Evolutionary conservation across 2,113 vertebrate species (phyloP), one percentile per base, ranked within the genome.

Genomic region (Pygoscelis antarcticus): DNA sequence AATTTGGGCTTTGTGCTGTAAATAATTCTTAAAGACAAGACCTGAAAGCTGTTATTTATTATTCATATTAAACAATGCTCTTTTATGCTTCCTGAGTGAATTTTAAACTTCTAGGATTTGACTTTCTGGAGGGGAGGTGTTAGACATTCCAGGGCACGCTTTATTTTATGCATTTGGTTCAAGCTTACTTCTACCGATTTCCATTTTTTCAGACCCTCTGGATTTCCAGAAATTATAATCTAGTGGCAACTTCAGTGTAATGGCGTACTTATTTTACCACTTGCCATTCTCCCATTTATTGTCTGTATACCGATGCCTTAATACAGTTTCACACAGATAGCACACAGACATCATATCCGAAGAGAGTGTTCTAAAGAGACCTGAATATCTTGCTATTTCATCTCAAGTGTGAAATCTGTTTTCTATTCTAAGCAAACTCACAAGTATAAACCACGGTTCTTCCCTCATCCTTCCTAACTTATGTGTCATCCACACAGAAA

Each of bases 381-480:
- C 12, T 0, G 0, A 30, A 34, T 61, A 75, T 68, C 64, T 92
- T 58, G 46, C 32, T 44, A 1, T 83, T 89, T 29, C 79, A 70
- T 64, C 87, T 74, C 71, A n/a, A 46, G 32, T 65, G 83, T 69
- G 89, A 97, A 92, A 94, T 92, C 44, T 71, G 42, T 9, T 75
- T 93, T 83, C 68, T 87, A 13, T 92, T 89, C 89, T 79, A 20
- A 52, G 86, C 4, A 46, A 91, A 69, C 89, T 91, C 80, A 61
- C 61, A 89, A 36, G 57, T 61, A 15, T n/a, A 87, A 93, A 82
- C 18, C 38, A 64, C 55, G 84, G 61, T 49, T 72, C 69, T 60
- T 58, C 27, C 83, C 46, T 78, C 61, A 29, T 79, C 27, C 61
- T 82, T 65, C 49, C 27, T 76, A 76, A 42, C 36, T 64, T 81